Percentiles rank a stretch among this genome's conserved stretches.
phyloP scores from a whole-genome alignment of 2,113 vertebrate species.

The Microtus ochrogaster region DNA sequence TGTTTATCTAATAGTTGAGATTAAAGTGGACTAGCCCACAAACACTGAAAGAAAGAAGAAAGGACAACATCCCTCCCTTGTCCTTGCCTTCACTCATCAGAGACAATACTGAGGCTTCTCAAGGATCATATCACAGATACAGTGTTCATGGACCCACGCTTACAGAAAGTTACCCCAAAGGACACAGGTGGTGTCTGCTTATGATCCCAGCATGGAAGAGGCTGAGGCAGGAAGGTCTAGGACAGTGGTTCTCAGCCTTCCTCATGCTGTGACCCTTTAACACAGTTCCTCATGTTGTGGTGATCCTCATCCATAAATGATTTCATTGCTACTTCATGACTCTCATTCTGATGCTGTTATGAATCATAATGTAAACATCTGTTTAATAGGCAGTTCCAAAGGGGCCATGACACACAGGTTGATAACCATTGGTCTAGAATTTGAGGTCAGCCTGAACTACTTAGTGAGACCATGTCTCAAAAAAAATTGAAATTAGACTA shows the following conservation, averaged over 20 bases:
- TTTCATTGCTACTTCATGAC: background rate
- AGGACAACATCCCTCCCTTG: background rate
- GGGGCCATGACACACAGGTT: background rate
- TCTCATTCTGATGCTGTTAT: background rate
- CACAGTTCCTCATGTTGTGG: background rate
- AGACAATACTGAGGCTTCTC: accelerated
- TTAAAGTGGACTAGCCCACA: background rate
- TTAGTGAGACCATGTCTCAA: background rate
- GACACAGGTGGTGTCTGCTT: background rate
- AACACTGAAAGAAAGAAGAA: background rate
- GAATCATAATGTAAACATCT: background rate
- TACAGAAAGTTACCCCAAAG: background rate
- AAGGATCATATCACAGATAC: accelerated
- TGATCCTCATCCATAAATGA: background rate
- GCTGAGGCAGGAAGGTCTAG: background rate
- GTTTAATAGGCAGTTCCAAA: background rate
- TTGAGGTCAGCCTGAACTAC: background rate
- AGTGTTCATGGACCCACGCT: accelerated
- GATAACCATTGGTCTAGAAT: background rate
- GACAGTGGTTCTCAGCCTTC: background rate
- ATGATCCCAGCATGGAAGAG: background rate
- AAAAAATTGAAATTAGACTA: background rate
- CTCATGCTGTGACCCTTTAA: background rate
- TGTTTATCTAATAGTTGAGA: background rate
- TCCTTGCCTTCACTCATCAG: background rate